Conservation (phyloP, 2,797 vertebrate genomes). For the Gobionotothen gibberifrons region DNA sequence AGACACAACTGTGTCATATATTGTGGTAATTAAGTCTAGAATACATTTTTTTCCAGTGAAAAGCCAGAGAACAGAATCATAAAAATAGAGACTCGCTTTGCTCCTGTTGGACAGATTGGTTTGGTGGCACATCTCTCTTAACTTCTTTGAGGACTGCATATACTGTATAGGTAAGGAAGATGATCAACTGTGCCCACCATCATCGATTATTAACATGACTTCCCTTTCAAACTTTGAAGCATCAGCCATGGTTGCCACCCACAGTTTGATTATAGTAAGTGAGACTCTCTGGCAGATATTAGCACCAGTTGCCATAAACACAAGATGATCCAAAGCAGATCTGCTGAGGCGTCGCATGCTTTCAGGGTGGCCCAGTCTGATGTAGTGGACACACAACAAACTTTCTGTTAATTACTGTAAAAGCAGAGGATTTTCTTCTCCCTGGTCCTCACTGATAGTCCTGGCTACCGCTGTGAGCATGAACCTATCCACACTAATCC, state of each 20-base stretch:
- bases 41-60: fast-evolving
- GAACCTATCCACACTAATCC: constrained; percentile 41
- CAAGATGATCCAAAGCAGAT: constrained; percentile 53
- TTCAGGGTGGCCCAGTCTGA: constrained; percentile 40
- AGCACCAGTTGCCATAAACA: constrained; percentile 35
- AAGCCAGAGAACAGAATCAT: background rate
- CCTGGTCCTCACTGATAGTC: constrained; percentile 5
- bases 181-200: background rate
- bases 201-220: constrained; percentile 6
- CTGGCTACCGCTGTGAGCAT: constrained; percentile 22
- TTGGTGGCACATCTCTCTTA: background rate
- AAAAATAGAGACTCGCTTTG: background rate
- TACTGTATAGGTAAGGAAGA: background rate
- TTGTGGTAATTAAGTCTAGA: background rate
- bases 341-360: constrained; percentile 30
- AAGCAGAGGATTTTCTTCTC: constrained; percentile 21
- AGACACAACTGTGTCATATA: background rate
- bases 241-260: constrained; percentile 32
- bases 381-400: constrained; percentile 43
- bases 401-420: constrained; percentile 49
- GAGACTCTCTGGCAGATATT: constrained; percentile 27
- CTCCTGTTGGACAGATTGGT: background rate
- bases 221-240: constrained; percentile 21
- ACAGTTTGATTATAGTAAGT: constrained; percentile 25
- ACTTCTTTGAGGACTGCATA: background rate